These are phyloP conservation scores for Trachurus trachurus DNA, from an alignment of 2,797 vertebrate genomes.

Conservation along the genomic window DNA sequence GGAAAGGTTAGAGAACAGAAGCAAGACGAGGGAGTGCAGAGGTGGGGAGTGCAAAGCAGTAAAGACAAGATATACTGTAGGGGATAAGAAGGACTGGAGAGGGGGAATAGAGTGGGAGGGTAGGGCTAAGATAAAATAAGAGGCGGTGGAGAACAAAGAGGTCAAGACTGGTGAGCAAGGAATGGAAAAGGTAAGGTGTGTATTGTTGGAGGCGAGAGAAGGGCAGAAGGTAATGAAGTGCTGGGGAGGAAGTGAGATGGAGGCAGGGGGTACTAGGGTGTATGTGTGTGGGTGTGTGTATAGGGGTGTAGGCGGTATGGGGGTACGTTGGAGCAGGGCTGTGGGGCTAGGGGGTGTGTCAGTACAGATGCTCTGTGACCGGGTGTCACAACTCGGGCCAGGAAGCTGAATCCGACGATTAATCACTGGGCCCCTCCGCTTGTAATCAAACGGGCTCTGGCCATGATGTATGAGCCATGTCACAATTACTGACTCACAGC, in stretches of 20 bases:
- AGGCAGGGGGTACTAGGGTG: slow-evolving; percentile 52
- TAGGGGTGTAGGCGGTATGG: slow-evolving; percentile 56
- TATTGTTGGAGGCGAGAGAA: slow-evolving; percentile 34
- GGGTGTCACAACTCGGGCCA: slow-evolving; percentile 97
- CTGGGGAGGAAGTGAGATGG: slow-evolving; percentile 49
- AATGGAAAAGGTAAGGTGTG: slow-evolving; percentile 27
- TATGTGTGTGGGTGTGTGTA: slow-evolving; percentile 42
- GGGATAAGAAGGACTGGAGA: background rate
- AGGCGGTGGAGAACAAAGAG: slow-evolving; percentile 30
- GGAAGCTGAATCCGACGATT: slow-evolving; percentile 98
- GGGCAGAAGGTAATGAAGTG: slow-evolving; percentile 52
- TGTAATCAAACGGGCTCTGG: slow-evolving; percentile 98
- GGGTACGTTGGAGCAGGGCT: slow-evolving; percentile 64
- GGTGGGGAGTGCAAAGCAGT: slow-evolving; percentile 41
- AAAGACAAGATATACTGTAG: slow-evolving; percentile 43
- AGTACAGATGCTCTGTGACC: slow-evolving; percentile 99
- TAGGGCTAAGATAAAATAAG: slow-evolving; percentile 49
- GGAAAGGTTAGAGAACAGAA: slow-evolving; percentile 41
- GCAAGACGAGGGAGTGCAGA: slow-evolving; percentile 27
- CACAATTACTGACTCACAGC: slow-evolving; percentile 89
- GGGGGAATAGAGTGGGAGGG: slow-evolving; percentile 16
- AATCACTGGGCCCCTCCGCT: slow-evolving; percentile 98
- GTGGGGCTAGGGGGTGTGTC: slow-evolving; percentile 85
- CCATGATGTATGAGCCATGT: slow-evolving; percentile 99
- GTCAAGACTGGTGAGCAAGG: slow-evolving; percentile 12